phyloP scores from a whole-genome alignment of 1,140 invertebrate genomes.

The Cyrtorhinus lividipennis region DNA sequence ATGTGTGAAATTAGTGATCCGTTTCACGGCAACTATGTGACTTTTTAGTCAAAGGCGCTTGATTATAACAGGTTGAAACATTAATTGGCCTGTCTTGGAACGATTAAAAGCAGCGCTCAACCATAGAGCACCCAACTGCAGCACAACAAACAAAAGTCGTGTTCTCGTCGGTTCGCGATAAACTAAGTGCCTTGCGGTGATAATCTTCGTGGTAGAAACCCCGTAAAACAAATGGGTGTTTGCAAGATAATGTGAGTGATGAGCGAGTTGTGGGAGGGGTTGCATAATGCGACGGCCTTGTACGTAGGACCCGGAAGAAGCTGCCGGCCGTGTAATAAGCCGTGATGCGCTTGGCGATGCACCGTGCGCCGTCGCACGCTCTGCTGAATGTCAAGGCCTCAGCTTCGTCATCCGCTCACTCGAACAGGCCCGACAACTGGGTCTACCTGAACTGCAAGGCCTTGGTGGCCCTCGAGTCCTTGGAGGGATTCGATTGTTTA shows the following conservation, averaged over 20 bases:
- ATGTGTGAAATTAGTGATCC: too few species aligned
- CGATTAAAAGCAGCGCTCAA: background rate
- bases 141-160: too few species aligned
- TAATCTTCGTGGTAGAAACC: too few species aligned
- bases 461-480: background rate
- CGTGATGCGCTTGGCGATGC: background rate
- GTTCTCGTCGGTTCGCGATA: background rate
- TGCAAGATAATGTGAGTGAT: background rate
- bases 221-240: too few species aligned
- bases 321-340: background rate
- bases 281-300: background rate
- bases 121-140: background rate
- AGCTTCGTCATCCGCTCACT: background rate
- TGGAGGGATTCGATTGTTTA: background rate
- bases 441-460: background rate
- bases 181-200: too few species aligned
- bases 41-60: too few species aligned
- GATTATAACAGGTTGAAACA: too few species aligned
- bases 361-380: background rate
- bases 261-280: background rate
- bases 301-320: background rate
- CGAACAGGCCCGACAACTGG: background rate
- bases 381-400: constrained; percentile 4
- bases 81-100: too few species aligned
- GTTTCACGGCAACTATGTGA: too few species aligned